Base-by-base conservation (phyloP, 2,888 invertebrate species). In the Axea sp. region DNA sequence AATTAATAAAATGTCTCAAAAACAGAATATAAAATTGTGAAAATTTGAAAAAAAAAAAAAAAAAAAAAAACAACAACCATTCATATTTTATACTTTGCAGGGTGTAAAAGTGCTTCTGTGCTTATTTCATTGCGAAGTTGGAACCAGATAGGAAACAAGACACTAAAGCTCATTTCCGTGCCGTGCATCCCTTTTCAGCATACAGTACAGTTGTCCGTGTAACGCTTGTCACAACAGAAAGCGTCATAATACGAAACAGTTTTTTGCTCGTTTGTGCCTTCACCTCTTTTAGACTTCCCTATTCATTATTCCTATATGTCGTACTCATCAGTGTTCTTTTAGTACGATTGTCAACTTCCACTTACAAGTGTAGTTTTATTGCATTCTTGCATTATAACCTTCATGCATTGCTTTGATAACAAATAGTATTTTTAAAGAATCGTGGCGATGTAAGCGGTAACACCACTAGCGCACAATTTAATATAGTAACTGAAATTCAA, bases 111-210 rank as follows among this genome's bases (percentile, higher is more conserved):
- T 77, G 75, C 77, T 80, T 76, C 76, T 75, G 60, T 80, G 79
- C 79, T 80, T 80, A 81, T 83, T 80, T 72, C 80, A 81, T 80
- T 77, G 39, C 62, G 6, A 68, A 72, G 45, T 47, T 53, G 39
- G 8, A 43, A 15, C 78, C 77, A 75, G 73, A 82, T 80, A 79
- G 79, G 80, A 81, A 81, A 76, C 79, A 77, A 77, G 78, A 77
- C 81, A 82, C 78, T 78, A 79, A 79, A 81, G 80, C 82, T 83
- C 81, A 82, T 83, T 83, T 84, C 81, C 79, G 80, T 76, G 75
- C 71, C 72, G 76, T 78, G 77, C 77, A 71, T 78, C 43, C 55
- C 33, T 57, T 41, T 51, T 57, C 11, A 60, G 28, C 45, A 37
- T 47, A 33, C 28, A 49, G 74, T 49, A 37, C 57, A 47, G 49